Percentiles rank a stretch among this genome's conserved stretches.
Conservation (phyloP, 2,113 vertebrate species). For the Psittacula cyanocephala region DNA sequence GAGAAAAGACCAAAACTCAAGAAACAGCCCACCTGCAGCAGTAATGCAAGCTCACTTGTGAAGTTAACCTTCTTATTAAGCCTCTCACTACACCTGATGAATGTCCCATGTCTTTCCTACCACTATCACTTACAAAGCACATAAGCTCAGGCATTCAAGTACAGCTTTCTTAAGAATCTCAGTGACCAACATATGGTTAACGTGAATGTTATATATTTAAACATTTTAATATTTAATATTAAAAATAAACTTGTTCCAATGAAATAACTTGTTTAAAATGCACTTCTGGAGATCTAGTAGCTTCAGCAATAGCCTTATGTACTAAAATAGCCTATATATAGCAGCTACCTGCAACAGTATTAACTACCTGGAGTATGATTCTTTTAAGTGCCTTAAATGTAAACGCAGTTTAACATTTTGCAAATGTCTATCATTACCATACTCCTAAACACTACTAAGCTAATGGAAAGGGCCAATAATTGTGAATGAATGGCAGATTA, state of each 20-base stretch:
- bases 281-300: not conserved
- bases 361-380: not conserved
- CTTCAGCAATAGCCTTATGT: not conserved
- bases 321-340: not conserved
- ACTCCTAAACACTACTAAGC: not conserved
- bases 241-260: not conserved
- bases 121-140: not conserved
- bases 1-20: not conserved
- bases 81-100: not conserved
- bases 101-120: not conserved
- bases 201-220: not conserved
- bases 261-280: not conserved
- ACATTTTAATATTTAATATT: not conserved
- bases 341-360: not conserved
- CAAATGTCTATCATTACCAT: not conserved
- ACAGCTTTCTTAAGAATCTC: not conserved
- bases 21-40: not conserved
- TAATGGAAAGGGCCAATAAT: not conserved
- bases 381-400: not conserved
- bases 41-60: not conserved
- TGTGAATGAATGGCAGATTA: not conserved
- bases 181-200: not conserved
- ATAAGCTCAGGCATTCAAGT: not conserved
- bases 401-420: not conserved
- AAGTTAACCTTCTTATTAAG: not conserved